A percentile compares a stretch with the other conserved stretches of the same genome.
These are phyloP conservation scores for Drosophila affinis DNA, from an alignment of 2,888 invertebrate genomes.

Conservation along the genomic window DNA sequence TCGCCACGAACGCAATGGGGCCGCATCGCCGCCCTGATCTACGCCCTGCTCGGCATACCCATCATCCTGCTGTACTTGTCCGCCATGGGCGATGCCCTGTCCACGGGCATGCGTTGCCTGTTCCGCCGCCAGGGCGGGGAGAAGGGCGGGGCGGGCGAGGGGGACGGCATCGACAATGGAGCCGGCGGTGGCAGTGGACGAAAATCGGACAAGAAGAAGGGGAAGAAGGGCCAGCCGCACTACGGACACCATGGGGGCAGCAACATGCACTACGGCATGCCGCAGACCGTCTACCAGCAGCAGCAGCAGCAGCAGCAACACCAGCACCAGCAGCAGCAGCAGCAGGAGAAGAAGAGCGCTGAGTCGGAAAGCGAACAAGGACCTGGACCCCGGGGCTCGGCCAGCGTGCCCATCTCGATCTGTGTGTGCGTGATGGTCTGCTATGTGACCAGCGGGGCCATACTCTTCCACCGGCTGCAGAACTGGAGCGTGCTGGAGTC, in stretches of 20 bases:
- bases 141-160: constrained; percentile 34
- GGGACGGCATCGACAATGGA: constrained; percentile 18
- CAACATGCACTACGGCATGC: constrained; percentile 63
- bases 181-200: constrained; percentile 39
- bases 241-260: constrained; percentile 38
- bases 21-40: constrained; percentile 90
- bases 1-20: constrained; percentile 92
- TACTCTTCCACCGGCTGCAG: constrained; percentile 95
- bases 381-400: constrained; percentile 16
- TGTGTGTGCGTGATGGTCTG: constrained; percentile 93
- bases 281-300: constrained; percentile 68
- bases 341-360: constrained; percentile 33
- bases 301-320: constrained; percentile 59
- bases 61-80: constrained; percentile 94
- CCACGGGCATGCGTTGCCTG: constrained; percentile 90
- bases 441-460: constrained; percentile 94
- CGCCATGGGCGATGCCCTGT: constrained; percentile 93
- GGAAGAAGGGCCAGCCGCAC: constrained; percentile 39
- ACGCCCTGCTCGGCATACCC: constrained; percentile 94
- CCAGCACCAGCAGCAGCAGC: constrained; percentile 44
- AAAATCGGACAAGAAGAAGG: constrained; percentile 54
- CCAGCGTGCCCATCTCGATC: constrained; percentile 92
- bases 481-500: constrained; percentile 96
- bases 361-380: neutral
- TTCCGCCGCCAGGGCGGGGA: constrained; percentile 85